Conservation (phyloP, 2,797 vertebrate species). For the Vireo griseus region DNA sequence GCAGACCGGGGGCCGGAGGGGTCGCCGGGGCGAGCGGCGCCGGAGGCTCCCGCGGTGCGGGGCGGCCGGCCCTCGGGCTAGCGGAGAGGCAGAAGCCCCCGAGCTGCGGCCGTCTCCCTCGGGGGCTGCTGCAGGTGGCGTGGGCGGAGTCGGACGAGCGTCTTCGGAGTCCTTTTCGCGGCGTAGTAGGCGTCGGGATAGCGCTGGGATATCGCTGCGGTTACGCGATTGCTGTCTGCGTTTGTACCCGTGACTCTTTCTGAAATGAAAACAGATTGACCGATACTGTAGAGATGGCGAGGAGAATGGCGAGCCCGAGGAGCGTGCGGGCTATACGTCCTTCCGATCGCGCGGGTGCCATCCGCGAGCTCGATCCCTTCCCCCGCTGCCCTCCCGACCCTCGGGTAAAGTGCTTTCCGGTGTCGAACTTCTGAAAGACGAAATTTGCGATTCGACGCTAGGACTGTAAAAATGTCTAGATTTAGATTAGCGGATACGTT, state of each 20-base stretch:
- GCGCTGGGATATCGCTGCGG: accelerated
- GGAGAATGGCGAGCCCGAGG: not conserved
- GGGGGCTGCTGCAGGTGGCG: not conserved
- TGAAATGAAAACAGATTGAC: too few relatives aligned
- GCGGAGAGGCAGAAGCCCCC: not conserved
- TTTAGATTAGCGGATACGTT: not conserved
- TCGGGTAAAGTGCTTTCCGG: accelerated
- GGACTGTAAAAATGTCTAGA: not conserved
- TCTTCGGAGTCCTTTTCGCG: not conserved
- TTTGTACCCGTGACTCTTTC: not conserved
- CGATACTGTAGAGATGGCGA: accelerated
- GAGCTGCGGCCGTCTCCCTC: not conserved
- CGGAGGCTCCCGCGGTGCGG: not conserved
- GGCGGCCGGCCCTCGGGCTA: not conserved
- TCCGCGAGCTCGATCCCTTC: not conserved
- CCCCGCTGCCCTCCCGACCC: accelerated
- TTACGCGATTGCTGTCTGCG: not conserved
- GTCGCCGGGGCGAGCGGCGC: too few relatives aligned
- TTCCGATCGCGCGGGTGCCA: not conserved
- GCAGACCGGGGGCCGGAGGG: not conserved
- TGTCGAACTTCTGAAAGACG: not conserved
- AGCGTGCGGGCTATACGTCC: accelerated
- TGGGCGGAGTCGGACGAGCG: not conserved
- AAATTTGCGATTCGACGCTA: not conserved
- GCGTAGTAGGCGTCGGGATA: not conserved